phyloP scores from a whole-genome alignment of 2,113 vertebrate genomes.

The Acinonyx jubatus region DNA sequence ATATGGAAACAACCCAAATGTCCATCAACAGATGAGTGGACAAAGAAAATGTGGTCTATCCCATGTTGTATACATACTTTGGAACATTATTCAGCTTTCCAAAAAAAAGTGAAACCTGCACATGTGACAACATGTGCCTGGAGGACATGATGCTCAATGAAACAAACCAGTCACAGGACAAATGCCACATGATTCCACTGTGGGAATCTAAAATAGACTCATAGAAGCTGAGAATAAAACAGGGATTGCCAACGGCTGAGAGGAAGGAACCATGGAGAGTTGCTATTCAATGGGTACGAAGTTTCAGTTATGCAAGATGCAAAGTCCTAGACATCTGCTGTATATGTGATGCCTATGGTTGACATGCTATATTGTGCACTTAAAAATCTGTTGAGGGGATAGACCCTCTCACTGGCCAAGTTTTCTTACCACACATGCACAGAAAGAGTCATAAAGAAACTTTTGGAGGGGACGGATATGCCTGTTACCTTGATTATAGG shows the following conservation, averaged over 20 bases:
- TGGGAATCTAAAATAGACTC: neutral
- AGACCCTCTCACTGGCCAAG: too few relatives aligned
- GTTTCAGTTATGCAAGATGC: neutral
- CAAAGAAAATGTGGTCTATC: neutral
- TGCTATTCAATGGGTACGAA: too few relatives aligned
- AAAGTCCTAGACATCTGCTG: neutral
- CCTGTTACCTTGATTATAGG: neutral
- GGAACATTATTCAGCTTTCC: neutral
- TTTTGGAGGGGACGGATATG: neutral
- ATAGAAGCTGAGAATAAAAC: neutral
- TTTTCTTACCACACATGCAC: neutral
- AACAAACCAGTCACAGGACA: neutral
- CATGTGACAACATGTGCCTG: neutral
- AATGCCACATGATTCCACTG: neutral
- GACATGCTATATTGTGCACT: neutral
- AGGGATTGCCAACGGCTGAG: neutral
- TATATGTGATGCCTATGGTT: accelerated
- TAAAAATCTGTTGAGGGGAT: neutral
- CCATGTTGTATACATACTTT: neutral
- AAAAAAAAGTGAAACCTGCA: neutral
- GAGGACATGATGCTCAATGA: neutral
- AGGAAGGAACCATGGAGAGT: neutral
- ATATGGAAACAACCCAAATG: neutral
- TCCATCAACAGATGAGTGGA: neutral
- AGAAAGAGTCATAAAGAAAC: neutral